phyloP scores from a whole-genome alignment of 2,113 vertebrate genomes.

The Lepisosteus osseus region DNA sequence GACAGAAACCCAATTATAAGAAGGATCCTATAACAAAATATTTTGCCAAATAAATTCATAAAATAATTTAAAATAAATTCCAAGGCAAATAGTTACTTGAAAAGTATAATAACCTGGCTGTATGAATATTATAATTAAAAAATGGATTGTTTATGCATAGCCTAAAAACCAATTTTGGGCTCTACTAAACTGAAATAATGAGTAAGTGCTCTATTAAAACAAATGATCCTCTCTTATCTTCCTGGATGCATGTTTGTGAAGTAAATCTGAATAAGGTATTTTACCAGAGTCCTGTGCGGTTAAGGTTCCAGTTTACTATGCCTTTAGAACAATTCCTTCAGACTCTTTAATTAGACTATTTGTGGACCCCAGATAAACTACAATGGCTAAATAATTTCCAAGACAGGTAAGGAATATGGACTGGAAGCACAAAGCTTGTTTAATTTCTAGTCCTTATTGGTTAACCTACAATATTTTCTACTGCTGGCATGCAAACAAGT shows the following conservation, averaged over 20 bases:
- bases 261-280: background rate
- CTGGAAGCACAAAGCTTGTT: no score
- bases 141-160: slow-evolving; percentile 1
- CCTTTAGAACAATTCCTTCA: no score
- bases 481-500: no score
- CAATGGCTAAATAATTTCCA: no score
- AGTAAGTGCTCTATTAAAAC: background rate
- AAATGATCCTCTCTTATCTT: background rate
- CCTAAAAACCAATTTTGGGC: slow-evolving; percentile 11
- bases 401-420: no score
- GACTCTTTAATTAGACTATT: no score
- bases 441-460: no score
- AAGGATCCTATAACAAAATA: background rate
- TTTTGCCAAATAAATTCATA: background rate
- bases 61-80: slow-evolving; percentile 4
- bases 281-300: background rate
- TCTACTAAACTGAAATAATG: slow-evolving; percentile 15
- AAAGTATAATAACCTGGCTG: slow-evolving; percentile 2
- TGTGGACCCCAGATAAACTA: no score
- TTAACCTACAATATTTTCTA: no score
- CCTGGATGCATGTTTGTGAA: background rate
- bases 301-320: background rate
- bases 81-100: background rate
- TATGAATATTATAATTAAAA: slow-evolving; percentile 11
- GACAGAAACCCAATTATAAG: no score